Conservation (phyloP, 1,140 invertebrate species). For the Drosophila parabipectinata region DNA sequence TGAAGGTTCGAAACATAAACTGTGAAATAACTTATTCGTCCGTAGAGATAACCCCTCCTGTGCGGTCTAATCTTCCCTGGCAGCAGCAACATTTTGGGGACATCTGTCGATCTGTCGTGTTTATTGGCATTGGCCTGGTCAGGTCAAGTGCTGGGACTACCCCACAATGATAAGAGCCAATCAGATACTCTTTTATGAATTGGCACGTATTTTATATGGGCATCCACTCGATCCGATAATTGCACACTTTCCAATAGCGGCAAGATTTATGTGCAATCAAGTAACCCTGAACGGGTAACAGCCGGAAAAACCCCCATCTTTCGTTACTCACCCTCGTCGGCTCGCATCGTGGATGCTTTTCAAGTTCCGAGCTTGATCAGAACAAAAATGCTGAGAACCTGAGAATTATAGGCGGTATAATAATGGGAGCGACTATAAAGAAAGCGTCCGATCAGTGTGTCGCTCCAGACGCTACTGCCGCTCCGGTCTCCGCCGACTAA, state of each 20-base stretch:
- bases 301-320: conserved; percentile 26
- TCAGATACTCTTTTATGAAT: conserved; percentile 47
- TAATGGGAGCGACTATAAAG: conserved; percentile 5
- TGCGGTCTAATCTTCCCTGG: conserved; percentile 24
- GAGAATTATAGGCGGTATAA: neutral
- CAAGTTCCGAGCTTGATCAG: conserved; percentile 6
- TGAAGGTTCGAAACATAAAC: conserved; percentile 11
- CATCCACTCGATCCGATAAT: neutral
- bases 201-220: conserved; percentile 45
- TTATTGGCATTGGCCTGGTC: conserved; percentile 21
- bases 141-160: conserved; percentile 15
- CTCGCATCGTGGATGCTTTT: conserved; percentile 42
- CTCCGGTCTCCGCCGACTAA: conserved; percentile 35
- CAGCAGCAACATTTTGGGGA: conserved; percentile 15
- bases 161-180: conserved; percentile 27
- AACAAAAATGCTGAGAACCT: neutral
- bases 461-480: conserved; percentile 59
- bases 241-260: conserved; percentile 6
- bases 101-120: conserved; percentile 16
- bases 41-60: conserved; percentile 22
- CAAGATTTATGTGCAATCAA: conserved; percentile 11
- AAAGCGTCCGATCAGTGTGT: conserved; percentile 51
- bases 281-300: conserved; percentile 5
- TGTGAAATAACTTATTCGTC: neutral
- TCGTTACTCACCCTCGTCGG: conserved; percentile 51